phyloP scores from a whole-genome alignment of 2,888 invertebrate genomes.

The Crocallis elinguaria region DNA sequence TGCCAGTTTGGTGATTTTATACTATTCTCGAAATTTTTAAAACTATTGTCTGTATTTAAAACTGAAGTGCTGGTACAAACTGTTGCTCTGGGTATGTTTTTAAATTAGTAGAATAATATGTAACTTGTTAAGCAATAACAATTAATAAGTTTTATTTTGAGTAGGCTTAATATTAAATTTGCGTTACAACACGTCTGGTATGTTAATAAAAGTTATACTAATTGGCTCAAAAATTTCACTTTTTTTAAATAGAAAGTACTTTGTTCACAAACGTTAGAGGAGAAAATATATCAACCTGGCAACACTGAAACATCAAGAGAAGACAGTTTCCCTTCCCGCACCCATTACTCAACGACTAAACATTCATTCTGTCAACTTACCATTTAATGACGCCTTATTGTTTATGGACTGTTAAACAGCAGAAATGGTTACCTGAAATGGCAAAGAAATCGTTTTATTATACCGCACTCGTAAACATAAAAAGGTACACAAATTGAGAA shows the following conservation, averaged over 20 bases:
- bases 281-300: background rate
- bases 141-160: no score
- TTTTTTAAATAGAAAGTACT: no score
- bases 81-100: no score
- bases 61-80: no score
- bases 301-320: slow-evolving; percentile 49
- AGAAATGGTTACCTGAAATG: slow-evolving; percentile 72
- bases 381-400: slow-evolving; percentile 58
- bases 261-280: background rate
- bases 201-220: no score
- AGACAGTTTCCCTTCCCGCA: slow-evolving; percentile 36
- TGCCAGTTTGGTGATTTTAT: slow-evolving; percentile 30
- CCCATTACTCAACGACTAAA: slow-evolving; percentile 43
- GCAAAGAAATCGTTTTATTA: slow-evolving; percentile 57
- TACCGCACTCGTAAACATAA: slow-evolving; percentile 47
- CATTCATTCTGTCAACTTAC: slow-evolving; percentile 55
- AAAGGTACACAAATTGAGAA: slow-evolving; percentile 63
- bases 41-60: no score
- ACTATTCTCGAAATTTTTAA: no score
- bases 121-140: no score
- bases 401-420: slow-evolving; percentile 55
- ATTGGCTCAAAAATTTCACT: no score
- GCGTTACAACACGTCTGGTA: no score
- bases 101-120: no score
- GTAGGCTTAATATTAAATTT: no score